Evolutionary conservation across 1,140 invertebrate species (phyloP), one percentile per base, ranked within the genome.

Genomic region (Andricus grossulariae): DNA sequence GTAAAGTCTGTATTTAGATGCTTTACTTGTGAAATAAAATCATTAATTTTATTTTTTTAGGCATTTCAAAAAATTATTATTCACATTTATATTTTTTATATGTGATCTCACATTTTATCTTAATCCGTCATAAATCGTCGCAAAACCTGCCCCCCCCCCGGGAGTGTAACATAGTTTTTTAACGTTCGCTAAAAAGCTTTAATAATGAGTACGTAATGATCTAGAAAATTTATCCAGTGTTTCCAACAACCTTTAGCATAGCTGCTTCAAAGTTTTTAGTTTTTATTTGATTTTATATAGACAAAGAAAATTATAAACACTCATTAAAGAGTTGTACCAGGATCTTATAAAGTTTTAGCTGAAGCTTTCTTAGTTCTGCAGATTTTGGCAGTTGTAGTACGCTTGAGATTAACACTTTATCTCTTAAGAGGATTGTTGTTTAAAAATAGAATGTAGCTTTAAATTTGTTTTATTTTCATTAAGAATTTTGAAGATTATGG

Each of bases 321-420:
- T 39, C 60, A 66, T 66, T 66, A 39, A 66, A 39, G 60, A 32
- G 39, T 45, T 66, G 60, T 66, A 32, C 13, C 13, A 66, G 60
- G 39, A 60, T 39, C 32, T 66, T 45, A 7, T 39, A 7, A 66
- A 66, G 15, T 66, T 66, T 66, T 3, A 7, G 39, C 21, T 66
- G 15, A 66, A 39, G 39, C 32, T 66, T 66, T 10, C 32, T 66
- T 39, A 45, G 60, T 66, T 39, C 16, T n/a, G 25, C 5, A 66
- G 39, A 45, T 15, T n/a, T 66, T 10, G 39, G 60, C 2, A 39
- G 60, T 66, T 66, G 39, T 66, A 32, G 60, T 13, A 66, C 60
- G 25, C 45, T 66, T 66, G n/a, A 45, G 60, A 66, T 66, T 66
- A 66, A 39, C 57, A 32, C 57, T 32, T 15, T 39, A 66, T 39